Base-by-base conservation (phyloP, 2,113 vertebrate genomes). In the Coregonus clupeaformis region DNA sequence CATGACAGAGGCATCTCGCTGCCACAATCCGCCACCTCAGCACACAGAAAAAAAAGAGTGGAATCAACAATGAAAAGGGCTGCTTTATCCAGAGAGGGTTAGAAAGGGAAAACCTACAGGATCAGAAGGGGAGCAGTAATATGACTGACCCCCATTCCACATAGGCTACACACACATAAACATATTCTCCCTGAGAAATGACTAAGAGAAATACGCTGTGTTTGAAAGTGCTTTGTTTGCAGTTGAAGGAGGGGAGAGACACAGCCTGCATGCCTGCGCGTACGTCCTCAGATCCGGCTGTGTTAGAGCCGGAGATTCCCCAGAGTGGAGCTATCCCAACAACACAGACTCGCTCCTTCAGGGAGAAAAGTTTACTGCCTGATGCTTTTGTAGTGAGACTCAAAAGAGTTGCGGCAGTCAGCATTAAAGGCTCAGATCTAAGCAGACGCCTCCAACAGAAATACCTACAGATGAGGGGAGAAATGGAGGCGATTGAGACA, bases 1-100 rank as follows among this genome's bases (percentile, higher is more conserved):
- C 92, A 86, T 95, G 95, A 95, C 95, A 94, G 90, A 94, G 92
- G 92, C 86, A 88, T 95, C 94, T 90, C 93, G 91, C 89, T 82
- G 74, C 93, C 94, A 92, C 94, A 95, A 94, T 94, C 74, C 80
- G 88, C 89, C 83, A 86, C 89, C 90, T 91, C 89, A 91, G 90
- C 91, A 90, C 82, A n/a, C 5, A 4, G 20, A 45, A 14, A 42
- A 42, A 72, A 9, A 20, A 59, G 6, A 6, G 20, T 60, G 20
- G n/a, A 22, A 24, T 60, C 57, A 60, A 60, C 57, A 60, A 60
- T 60, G 57, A 24, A 60, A 6, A 24, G 57, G 57, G n/a, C 6
- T n/a, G n/a, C 18, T 24, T 60, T 11, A 60, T 22, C 57, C 57
- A n/a, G 57, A 6, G 20, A 11, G 57, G 57, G 57, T 60, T 22